A percentile compares a stretch with the other conserved stretches of the same genome.
These are phyloP conservation scores for Parotocinclus haroldoi DNA, from an alignment of 2,797 vertebrate genomes.

Conservation along the genomic window DNA sequence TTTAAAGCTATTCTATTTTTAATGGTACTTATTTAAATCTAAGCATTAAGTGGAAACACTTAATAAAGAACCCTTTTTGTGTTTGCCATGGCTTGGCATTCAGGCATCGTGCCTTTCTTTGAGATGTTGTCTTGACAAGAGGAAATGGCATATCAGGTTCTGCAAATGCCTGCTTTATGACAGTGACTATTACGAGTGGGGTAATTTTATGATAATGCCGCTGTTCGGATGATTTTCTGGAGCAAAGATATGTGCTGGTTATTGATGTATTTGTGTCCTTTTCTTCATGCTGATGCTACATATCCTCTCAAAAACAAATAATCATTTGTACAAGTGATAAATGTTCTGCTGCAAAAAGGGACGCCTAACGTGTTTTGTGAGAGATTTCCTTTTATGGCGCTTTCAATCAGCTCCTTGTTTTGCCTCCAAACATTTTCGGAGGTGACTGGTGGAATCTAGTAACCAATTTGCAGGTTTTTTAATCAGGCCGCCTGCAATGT, in stretches of 20 bases:
- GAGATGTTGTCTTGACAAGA: constrained; percentile 9
- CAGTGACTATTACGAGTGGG: constrained; percentile 6
- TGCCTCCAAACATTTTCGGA: neutral
- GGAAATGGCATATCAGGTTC: constrained; percentile 27
- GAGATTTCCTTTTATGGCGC: constrained; percentile 11
- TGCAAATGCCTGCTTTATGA: constrained; percentile 11
- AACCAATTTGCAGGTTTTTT: neutral
- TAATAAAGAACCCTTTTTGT: constrained; percentile 6
- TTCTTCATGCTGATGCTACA: constrained; percentile 1
- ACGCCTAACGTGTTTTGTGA: neutral
- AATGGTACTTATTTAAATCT: constrained; percentile 1
- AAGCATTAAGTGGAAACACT: neutral
- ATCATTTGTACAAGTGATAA: constrained; percentile 9
- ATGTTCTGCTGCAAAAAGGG: constrained; percentile 9
- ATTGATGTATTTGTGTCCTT: constrained; percentile 15
- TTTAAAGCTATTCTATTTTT: neutral
- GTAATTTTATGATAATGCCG: constrained; percentile 25
- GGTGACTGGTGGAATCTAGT: neutral
- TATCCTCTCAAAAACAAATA: constrained; percentile 27
- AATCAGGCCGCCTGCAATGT: neutral
- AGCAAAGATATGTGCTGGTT: constrained; percentile 8
- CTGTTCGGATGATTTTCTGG: constrained; percentile 8
- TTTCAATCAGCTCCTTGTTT: constrained; percentile 10
- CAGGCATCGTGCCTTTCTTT: constrained; percentile 4
- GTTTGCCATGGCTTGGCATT: constrained; percentile 18